Percentiles rank a stretch among this genome's conserved stretches.
Conservation (phyloP, 2,113 vertebrate genomes). For the Plotosus lineatus region DNA sequence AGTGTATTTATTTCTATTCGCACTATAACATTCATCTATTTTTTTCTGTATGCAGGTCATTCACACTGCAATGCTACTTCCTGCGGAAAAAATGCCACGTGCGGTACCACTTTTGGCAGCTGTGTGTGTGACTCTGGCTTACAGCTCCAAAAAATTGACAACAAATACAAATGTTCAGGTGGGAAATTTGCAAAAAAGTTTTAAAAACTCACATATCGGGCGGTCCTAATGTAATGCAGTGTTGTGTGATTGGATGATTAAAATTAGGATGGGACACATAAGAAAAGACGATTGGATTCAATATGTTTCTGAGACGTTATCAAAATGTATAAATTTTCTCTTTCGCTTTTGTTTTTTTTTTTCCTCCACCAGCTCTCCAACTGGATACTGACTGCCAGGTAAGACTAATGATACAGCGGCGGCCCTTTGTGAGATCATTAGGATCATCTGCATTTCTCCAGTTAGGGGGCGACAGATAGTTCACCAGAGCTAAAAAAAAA, state of each 20-base stretch:
- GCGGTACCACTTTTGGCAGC: background rate
- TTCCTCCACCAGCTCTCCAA: background rate
- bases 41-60: background rate
- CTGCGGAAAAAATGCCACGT: background rate
- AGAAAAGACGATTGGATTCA: background rate
- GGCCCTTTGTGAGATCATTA: background rate
- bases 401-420: background rate
- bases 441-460: too few relatives aligned
- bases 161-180: slow-evolving; percentile 7
- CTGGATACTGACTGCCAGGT: background rate
- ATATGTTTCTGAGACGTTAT: background rate
- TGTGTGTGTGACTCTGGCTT: slow-evolving; percentile 2
- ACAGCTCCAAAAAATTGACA: rapidly evolving
- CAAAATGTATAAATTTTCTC: background rate
- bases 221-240: background rate
- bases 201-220: background rate
- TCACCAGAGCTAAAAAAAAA: too few relatives aligned
- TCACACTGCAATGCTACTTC: background rate
- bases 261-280: background rate
- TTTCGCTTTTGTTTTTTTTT: background rate
- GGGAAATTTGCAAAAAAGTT: background rate
- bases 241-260: background rate
- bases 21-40: background rate
- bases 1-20: background rate
- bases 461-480: too few relatives aligned